These are phyloP conservation scores for Galleria mellonella DNA, from an alignment of 1,140 invertebrate genomes.

Conservation along the genomic window DNA sequence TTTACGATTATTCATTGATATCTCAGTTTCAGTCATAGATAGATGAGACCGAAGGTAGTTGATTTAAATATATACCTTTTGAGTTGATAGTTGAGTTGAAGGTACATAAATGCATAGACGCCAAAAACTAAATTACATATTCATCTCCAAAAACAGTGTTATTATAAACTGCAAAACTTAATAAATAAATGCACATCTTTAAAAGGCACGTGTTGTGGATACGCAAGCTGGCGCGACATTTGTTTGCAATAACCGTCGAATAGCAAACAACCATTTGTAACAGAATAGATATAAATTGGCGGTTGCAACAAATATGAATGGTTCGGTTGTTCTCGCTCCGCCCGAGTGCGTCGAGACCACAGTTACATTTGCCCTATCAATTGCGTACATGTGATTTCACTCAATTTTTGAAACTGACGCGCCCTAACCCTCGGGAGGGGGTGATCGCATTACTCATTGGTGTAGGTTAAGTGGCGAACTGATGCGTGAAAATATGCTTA, in stretches of 20 bases:
- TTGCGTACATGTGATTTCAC: constrained; percentile 69
- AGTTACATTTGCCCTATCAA: constrained; percentile 46
- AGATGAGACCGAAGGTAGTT: too few relatives aligned
- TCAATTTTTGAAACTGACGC: constrained; percentile 71
- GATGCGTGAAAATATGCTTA: too few relatives aligned
- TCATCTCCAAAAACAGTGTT: too few relatives aligned
- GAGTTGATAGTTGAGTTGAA: too few relatives aligned
- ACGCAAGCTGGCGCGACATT: constrained; percentile 28
- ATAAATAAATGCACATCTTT: too few relatives aligned
- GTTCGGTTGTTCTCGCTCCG: constrained; percentile 33
- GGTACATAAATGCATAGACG: too few relatives aligned
- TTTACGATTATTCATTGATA: too few relatives aligned
- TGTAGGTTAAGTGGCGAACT: constrained; percentile 23
- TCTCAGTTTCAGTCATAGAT: too few relatives aligned
- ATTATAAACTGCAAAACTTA: too few relatives aligned
- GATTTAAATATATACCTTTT: too few relatives aligned
- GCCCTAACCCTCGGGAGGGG: constrained; percentile 43
- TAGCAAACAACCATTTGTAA: constrained; percentile 55
- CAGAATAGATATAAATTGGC: constrained; percentile 62
- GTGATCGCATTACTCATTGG: constrained; percentile 46
- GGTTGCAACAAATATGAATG: constrained; percentile 51
- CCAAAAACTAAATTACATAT: too few relatives aligned
- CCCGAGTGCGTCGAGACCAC: constrained; percentile 23
- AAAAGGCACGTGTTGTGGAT: too few relatives aligned
- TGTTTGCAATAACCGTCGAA: constrained; percentile 58